phyloP scores from a whole-genome alignment of 2,113 vertebrate genomes.

The Aplodontia rufa region DNA sequence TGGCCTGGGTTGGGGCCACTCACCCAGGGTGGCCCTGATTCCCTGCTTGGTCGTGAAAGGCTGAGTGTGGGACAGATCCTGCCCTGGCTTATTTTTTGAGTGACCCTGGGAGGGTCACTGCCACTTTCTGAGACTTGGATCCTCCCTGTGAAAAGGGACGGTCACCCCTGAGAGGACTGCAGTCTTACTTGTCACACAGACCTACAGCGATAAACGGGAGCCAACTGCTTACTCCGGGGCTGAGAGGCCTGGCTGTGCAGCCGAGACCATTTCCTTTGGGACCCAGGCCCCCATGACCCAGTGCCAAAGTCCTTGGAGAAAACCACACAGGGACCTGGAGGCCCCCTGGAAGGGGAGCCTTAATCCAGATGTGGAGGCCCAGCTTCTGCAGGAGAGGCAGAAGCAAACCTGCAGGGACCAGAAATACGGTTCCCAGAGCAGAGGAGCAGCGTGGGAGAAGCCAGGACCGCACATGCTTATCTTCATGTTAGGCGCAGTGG shows the following conservation, averaged over 20 bases:
- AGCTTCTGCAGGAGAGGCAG: background rate
- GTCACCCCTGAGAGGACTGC: background rate
- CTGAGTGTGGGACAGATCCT: background rate
- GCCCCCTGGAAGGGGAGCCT: background rate
- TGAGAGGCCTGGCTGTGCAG: background rate
- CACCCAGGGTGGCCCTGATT: background rate
- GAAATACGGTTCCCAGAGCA: background rate
- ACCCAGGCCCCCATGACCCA: too few species aligned
- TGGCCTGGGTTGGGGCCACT: background rate
- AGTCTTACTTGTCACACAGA: too few species aligned
- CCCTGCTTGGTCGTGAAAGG: background rate
- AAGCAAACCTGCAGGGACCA: background rate
- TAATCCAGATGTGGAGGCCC: background rate
- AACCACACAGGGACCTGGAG: background rate
- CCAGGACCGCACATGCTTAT: background rate
- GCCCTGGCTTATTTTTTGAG: background rate
- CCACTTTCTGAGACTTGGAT: background rate
- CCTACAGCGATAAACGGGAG: too few species aligned
- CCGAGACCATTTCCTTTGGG: background rate
- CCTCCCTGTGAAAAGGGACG: background rate
- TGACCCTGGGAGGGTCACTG: background rate
- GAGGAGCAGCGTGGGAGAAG: background rate
- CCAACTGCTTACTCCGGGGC: background rate
- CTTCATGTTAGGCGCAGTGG: background rate
- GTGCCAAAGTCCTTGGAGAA: too few species aligned